A percentile compares a stretch with the other conserved stretches of the same genome.
Evolutionary conservation across 2,888 invertebrate species (phyloP).

Genomic region (Pollenia griseotomentosa): DNA sequence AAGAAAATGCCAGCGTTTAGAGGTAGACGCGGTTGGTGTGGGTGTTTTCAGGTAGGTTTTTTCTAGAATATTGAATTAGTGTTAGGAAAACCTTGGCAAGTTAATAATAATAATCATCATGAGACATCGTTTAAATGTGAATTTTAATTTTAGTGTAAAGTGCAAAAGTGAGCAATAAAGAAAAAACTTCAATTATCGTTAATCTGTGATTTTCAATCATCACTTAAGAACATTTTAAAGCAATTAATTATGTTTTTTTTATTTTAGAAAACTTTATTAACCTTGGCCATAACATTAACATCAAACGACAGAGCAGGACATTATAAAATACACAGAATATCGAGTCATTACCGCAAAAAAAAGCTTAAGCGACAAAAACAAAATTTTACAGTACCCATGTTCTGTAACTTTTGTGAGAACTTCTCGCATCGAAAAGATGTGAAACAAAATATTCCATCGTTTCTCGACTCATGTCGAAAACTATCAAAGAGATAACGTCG

Average conservation of each 20-base stretch:
- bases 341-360: not conserved
- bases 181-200: not conserved
- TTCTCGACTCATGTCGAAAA: no score
- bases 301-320: not conserved
- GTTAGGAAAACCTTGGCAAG: constrained; percentile 6
- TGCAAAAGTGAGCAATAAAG: not conserved
- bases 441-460: no score
- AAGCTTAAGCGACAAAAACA: no score
- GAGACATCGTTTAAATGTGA: constrained; percentile 6
- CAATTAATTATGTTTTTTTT: not conserved
- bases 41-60: constrained; percentile 91
- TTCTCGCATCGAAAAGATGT: no score
- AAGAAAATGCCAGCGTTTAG: constrained; percentile 88
- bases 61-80: not conserved
- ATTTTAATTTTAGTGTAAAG: constrained; percentile 1
- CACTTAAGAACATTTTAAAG: not conserved
- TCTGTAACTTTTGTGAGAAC: no score
- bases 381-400: no score
- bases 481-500: no score
- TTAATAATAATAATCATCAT: constrained; percentile 3
- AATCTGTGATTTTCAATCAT: not conserved
- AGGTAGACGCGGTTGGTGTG: constrained; percentile 89
- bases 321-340: not conserved
- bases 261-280: not conserved
- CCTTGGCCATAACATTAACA: constrained; percentile 10